These are phyloP conservation scores for Bhutanitis thaidina DNA, from an alignment of 2,888 invertebrate species.

Conservation along the genomic window DNA sequence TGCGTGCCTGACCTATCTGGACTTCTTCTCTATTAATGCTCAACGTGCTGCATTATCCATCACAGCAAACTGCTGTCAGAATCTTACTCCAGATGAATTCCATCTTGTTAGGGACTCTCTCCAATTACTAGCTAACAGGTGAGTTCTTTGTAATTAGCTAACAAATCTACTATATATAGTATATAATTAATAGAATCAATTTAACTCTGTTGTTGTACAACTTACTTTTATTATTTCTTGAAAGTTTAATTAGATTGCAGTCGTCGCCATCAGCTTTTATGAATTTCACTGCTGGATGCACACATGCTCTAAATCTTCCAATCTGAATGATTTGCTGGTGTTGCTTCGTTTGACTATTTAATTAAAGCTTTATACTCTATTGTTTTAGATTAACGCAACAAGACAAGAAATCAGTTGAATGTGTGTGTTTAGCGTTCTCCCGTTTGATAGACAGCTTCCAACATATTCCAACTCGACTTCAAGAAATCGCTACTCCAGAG, in stretches of 20 bases:
- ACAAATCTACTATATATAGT: no score
- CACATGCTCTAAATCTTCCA: no score
- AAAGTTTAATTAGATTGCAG: no score
- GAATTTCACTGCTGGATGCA: no score
- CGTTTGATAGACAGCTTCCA: constrained; percentile 98
- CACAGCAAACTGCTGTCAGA: constrained; percentile 98
- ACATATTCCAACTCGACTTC: constrained; percentile 91
- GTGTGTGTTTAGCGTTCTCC: constrained; percentile 97
- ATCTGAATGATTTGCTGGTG: no score
- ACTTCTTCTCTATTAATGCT: constrained; percentile 99
- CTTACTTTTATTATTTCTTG: no score
- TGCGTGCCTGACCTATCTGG: constrained; percentile 97
- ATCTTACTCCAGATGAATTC: constrained; percentile 95
- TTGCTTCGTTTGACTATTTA: no score
- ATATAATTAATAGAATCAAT: no score
- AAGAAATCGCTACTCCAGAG: constrained; percentile 96
- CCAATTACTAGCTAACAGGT: constrained; percentile 87
- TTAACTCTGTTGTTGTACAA: no score
- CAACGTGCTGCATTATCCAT: constrained; percentile 97
- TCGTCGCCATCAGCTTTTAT: no score
- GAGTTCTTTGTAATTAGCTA: neutral
- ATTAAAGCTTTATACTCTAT: neutral
- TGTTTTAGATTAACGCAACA: constrained; percentile 85
- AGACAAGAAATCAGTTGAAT: constrained; percentile 99
- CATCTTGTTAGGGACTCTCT: constrained; percentile 94